Percentiles rank a stretch among this genome's conserved stretches.
These are phyloP conservation scores for Gymnorhina tibicen DNA, from an alignment of 2,113 vertebrate genomes.

Conservation along the genomic window DNA sequence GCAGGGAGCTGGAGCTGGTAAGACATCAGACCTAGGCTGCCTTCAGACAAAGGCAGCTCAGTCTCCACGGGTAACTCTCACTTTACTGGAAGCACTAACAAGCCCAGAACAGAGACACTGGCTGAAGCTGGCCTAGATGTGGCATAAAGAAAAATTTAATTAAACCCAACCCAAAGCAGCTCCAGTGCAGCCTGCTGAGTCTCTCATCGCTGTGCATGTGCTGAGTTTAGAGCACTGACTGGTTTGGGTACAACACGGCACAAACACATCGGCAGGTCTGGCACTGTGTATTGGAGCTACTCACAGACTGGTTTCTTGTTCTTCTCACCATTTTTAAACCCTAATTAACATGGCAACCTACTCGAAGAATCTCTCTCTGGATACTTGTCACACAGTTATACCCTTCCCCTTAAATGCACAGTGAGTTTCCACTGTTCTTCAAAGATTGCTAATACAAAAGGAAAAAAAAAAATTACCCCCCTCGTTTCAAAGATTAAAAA, in stretches of 20 bases:
- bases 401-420: background rate
- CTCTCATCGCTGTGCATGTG: accelerated
- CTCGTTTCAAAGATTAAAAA: background rate
- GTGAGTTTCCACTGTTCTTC: background rate
- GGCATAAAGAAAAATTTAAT: background rate
- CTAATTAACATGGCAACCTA: background rate
- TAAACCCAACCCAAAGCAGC: background rate
- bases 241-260: background rate
- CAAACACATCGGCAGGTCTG: background rate
- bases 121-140: background rate
- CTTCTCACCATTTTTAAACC: background rate
- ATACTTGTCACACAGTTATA: background rate
- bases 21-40: background rate
- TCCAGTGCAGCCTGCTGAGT: background rate
- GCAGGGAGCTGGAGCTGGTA: background rate
- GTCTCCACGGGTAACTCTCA: background rate
- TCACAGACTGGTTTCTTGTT: background rate
- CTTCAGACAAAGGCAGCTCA: background rate
- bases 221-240: background rate
- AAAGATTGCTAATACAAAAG: background rate
- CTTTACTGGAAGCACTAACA: background rate
- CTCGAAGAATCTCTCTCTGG: background rate
- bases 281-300: background rate
- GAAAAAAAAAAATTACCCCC: background rate
- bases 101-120: background rate